Percentiles rank a stretch among this genome's conserved stretches.
These are phyloP conservation scores for Clarias fuscus DNA, from an alignment of 2,797 vertebrate genomes.

Conservation along the genomic window DNA sequence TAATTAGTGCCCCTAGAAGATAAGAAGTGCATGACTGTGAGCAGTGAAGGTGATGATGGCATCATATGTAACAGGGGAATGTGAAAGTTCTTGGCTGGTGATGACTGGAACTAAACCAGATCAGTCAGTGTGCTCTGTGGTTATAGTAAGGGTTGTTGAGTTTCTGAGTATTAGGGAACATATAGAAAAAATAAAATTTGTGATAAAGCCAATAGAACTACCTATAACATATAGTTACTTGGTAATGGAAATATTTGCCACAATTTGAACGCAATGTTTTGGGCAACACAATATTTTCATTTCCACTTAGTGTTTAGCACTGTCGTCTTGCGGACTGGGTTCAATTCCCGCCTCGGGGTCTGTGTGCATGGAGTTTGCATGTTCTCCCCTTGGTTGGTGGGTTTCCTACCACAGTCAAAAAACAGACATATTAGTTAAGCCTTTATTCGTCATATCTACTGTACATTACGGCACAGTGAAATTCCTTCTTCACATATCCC, in stretches of 20 bases:
- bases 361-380: too few relatives aligned
- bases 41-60: not conserved
- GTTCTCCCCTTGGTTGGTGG: too few relatives aligned
- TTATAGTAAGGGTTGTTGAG: not conserved
- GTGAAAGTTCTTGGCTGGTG: not conserved
- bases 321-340: too few relatives aligned
- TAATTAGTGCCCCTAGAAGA: conserved; percentile 22
- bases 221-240: too few relatives aligned
- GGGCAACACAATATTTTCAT: not conserved
- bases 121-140: not conserved
- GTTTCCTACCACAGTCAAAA: too few relatives aligned
- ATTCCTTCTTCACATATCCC: too few relatives aligned
- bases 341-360: too few relatives aligned
- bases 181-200: not conserved
- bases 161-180: not conserved
- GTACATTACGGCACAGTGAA: too few relatives aligned
- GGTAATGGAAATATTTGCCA: not conserved
- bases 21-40: conserved; percentile 6
- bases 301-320: too few relatives aligned
- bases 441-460: too few relatives aligned
- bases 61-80: not conserved
- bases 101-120: not conserved
- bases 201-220: not conserved
- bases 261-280: not conserved
- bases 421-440: too few relatives aligned